These are phyloP conservation scores for Petaurus breviceps DNA, from an alignment of 2,113 vertebrate species.

Conservation along the genomic window DNA sequence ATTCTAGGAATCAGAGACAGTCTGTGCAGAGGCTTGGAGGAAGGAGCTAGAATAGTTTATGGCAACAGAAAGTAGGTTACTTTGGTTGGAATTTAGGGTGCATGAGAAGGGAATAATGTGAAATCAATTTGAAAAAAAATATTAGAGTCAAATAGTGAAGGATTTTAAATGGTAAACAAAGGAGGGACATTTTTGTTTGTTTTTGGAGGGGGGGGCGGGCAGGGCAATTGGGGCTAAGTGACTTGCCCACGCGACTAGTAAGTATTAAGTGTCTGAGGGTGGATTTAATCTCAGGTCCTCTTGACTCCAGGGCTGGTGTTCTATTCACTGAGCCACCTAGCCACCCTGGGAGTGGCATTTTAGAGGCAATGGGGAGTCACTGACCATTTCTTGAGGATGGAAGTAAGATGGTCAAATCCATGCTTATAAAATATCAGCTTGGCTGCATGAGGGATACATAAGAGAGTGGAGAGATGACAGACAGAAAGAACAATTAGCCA, in stretches of 20 bases:
- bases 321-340: too few species aligned
- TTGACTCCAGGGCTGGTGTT: too few species aligned
- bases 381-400: neutral
- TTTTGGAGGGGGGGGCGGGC: too few species aligned
- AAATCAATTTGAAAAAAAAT: neutral
- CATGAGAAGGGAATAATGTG: neutral
- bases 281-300: too few species aligned
- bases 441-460: neutral
- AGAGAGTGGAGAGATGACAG: neutral
- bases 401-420: neutral
- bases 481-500: neutral
- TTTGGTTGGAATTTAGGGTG: neutral
- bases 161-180: neutral
- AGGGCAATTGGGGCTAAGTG: too few species aligned
- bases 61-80: neutral
- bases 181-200: neutral
- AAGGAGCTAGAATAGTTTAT: neutral
- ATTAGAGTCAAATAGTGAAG: neutral
- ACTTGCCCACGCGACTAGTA: too few species aligned
- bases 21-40: neutral
- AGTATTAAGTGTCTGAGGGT: too few species aligned
- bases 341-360: neutral
- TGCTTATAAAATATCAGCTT: neutral
- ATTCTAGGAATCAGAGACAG: neutral
- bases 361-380: neutral